Conservation (phyloP, 1,140 invertebrate species). For the Chrysoperla carnea region DNA sequence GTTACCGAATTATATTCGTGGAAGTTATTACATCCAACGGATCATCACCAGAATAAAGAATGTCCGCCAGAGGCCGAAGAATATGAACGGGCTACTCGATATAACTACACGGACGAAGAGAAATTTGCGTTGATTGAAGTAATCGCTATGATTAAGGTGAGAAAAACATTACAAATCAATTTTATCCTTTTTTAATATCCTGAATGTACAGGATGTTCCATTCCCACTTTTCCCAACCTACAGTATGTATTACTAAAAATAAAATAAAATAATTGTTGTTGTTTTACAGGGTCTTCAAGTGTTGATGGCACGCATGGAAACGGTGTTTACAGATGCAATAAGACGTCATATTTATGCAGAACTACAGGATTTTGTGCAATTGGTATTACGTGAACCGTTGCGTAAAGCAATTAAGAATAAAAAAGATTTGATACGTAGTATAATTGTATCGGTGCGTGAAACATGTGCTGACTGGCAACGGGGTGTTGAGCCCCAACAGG, state of each 20-base stretch:
- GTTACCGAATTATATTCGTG: constrained; percentile 96
- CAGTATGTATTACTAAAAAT: no score
- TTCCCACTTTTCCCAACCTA: no score
- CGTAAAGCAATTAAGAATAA: constrained; percentile 97
- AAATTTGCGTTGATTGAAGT: constrained; percentile 98
- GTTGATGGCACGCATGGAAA: constrained; percentile 94
- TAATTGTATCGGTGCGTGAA: constrained; percentile 87
- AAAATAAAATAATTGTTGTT: no score
- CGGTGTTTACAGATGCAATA: constrained; percentile 93
- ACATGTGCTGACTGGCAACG: constrained; percentile 93
- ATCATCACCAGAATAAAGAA: constrained; percentile 89
- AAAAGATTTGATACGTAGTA: constrained; percentile 88
- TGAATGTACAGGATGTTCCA: no score
- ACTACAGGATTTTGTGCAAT: constrained; percentile 94
- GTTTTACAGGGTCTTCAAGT: constrained; percentile 66
- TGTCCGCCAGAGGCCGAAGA: constrained; percentile 97
- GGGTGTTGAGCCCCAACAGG: constrained; percentile 78
- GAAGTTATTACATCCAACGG: constrained; percentile 96
- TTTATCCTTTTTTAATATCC: no score
- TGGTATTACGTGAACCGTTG: constrained; percentile 76
- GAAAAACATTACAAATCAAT: no score
- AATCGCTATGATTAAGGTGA: constrained; percentile 91
- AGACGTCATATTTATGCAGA: constrained; percentile 89
- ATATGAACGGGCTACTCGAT: constrained; percentile 94
- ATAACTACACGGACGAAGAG: constrained; percentile 95